Evolutionary conservation across 2,888 invertebrate species (phyloP), one percentile per base, ranked within the genome.

Genomic region (Cephalotes varians): DNA sequence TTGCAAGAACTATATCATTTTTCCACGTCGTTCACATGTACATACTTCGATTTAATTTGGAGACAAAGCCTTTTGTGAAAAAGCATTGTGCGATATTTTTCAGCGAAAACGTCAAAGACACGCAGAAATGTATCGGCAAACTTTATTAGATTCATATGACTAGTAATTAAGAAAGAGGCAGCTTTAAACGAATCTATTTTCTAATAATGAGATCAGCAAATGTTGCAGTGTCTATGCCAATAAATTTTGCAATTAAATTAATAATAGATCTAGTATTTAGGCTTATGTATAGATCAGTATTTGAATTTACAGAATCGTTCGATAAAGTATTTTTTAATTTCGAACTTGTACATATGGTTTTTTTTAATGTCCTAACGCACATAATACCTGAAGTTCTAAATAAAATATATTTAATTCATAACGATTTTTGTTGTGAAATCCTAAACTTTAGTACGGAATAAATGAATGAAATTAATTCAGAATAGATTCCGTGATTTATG

Each of bases 181-280:
- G 49, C 62, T 54, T 65, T 76, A 76, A 40, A 64, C 21, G 10
- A 65, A 65, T 54, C 28, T 65, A 65, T 76, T 76, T 76, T 76
- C n/a, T 51, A 54, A 76, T 40, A 60, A 21, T 15, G 2, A 76
- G 2, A n/a, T 40, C 5, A 21, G 28, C n/a, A 1, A 54, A 18
- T 54, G 28, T 74, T 64, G 2, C 25, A 76, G 37, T 54, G 9
- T 15, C 71, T 56, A 54, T 40, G 37, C 25, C n/a, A 51, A 37
- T 76, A 64, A 25, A 76, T 21, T 76, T 76, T 64, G 25, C 34
- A 51, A 15, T 37, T 62, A 15, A 31, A 47, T 28, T 73, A 47
- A 34, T 47, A n/a, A 1, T 34, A 21, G 21, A 7, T 64, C 12
- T 76, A 62, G 7, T 6, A 49, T 18, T 74, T 74, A 76, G 9